Percentiles rank a stretch among this genome's conserved stretches.
These are phyloP conservation scores for Caenorhabditis panamensis DNA, from an alignment of 2,888 invertebrate genomes.

Conservation along the genomic window DNA sequence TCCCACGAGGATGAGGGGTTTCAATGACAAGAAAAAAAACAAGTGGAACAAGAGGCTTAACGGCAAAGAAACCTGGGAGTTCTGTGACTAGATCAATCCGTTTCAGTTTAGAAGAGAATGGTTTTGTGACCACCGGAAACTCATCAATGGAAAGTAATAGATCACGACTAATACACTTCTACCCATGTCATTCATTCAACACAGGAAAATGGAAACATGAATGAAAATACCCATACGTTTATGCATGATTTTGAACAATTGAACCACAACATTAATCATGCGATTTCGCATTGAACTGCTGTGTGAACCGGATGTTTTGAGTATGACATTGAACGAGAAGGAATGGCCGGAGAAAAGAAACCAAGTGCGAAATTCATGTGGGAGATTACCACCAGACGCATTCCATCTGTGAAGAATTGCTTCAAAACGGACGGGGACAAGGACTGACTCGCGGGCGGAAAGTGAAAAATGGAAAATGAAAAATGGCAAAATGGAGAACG, in stretches of 20 bases:
- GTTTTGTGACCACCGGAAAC: slow-evolving; percentile 18
- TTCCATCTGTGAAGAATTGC: slow-evolving; percentile 44
- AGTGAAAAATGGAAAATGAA: slow-evolving; percentile 21
- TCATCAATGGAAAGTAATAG: slow-evolving; percentile 1
- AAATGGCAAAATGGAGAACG: slow-evolving; percentile 10
- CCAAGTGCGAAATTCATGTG: slow-evolving; percentile 23
- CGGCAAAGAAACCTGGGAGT: neutral
- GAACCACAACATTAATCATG: slow-evolving; percentile 45
- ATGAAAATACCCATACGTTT: slow-evolving; percentile 13
- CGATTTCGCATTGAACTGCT: neutral
- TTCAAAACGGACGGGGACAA: slow-evolving; percentile 2
- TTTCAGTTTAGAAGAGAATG: neutral
- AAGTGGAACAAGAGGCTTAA: neutral
- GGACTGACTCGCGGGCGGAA: neutral
- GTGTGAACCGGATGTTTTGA: slow-evolving; percentile 11
- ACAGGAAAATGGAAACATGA: neutral
- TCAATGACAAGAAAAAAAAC: neutral
- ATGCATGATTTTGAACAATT: slow-evolving; percentile 53
- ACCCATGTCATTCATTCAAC: slow-evolving; percentile 29
- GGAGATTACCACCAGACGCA: slow-evolving; percentile 51
- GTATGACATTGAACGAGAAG: neutral
- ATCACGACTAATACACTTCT: slow-evolving; percentile 31
- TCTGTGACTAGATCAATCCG: neutral
- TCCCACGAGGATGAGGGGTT: slow-evolving; percentile 4
- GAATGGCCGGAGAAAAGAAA: neutral